Evolutionary conservation across 2,888 invertebrate species (phyloP).

Genomic region (Latrodectus hesperus): DNA sequence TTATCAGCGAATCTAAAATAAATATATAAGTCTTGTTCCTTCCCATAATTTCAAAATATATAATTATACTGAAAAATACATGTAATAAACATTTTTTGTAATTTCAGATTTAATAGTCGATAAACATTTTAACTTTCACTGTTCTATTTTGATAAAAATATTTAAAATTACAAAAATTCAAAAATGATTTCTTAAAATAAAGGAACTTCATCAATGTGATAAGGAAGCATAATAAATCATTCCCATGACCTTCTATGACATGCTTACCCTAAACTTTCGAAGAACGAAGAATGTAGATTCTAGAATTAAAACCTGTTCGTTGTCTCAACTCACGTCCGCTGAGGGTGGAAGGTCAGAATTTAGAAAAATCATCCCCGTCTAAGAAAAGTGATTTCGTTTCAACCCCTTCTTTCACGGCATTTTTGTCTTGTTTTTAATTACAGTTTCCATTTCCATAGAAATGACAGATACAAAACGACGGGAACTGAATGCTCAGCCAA

Average conservation of each 20-base stretch:
- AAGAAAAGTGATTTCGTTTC: not conserved
- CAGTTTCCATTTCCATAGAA: not conserved
- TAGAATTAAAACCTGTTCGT: not conserved
- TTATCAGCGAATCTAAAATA: too few relatives aligned
- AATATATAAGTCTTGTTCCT: too few relatives aligned
- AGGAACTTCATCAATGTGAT: too few relatives aligned
- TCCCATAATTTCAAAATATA: too few relatives aligned
- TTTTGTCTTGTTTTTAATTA: not conserved
- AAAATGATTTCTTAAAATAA: too few relatives aligned
- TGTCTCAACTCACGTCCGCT: not conserved
- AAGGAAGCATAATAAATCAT: too few relatives aligned
- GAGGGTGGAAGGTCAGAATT: constrained; percentile 23
- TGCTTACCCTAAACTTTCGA: constrained; percentile 39
- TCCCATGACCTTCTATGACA: not conserved
- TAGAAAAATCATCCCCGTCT: not conserved
- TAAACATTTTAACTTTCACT: too few relatives aligned
- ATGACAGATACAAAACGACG: not conserved
- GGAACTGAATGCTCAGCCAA: not conserved
- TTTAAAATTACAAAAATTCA: too few relatives aligned
- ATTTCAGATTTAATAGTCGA: too few relatives aligned
- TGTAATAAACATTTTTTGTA: too few relatives aligned
- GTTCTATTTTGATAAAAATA: too few relatives aligned
- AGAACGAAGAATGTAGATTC: not conserved
- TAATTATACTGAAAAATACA: too few relatives aligned
- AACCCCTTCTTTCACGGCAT: not conserved